Evolutionary conservation across 1,140 invertebrate genomes (phyloP).

Genomic region (Bombus terrestris): DNA sequence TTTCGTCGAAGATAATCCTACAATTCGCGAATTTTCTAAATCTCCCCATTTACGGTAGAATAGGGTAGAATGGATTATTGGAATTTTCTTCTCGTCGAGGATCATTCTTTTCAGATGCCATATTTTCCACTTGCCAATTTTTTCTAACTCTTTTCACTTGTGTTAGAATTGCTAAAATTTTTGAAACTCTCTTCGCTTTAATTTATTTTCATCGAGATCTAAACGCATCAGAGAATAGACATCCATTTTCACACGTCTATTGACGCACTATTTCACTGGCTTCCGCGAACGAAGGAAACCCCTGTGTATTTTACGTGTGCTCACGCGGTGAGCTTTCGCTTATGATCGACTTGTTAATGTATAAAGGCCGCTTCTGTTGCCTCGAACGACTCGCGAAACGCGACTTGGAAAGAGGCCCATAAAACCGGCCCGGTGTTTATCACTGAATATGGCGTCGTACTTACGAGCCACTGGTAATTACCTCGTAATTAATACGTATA

Average conservation of each 20-base stretch:
- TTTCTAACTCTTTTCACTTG: not conserved
- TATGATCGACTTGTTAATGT: not conserved
- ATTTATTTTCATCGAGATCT: not conserved
- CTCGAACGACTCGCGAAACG: not conserved
- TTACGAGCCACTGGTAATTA: not conserved
- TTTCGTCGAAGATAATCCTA: too few species aligned
- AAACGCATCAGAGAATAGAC: too few species aligned
- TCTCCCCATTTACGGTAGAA: too few species aligned
- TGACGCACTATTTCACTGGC: not conserved
- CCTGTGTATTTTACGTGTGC: not conserved
- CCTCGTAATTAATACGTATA: conserved; percentile 30
- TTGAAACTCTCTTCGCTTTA: not conserved
- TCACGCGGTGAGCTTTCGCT: not conserved
- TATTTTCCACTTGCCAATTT: not conserved
- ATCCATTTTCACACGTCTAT: not conserved
- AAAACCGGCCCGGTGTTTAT: conserved; percentile 12
- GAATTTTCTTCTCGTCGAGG: not conserved
- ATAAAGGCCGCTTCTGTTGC: not conserved
- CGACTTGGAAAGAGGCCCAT: not conserved
- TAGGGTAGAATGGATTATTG: not conserved
- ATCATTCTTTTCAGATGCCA: not conserved
- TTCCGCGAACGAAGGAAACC: not conserved
- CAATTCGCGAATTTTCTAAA: not conserved
- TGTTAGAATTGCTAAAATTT: not conserved
- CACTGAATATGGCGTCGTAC: conserved; percentile 11